phyloP scores from a whole-genome alignment of 2,113 vertebrate species.

The Antechinus flavipes region DNA sequence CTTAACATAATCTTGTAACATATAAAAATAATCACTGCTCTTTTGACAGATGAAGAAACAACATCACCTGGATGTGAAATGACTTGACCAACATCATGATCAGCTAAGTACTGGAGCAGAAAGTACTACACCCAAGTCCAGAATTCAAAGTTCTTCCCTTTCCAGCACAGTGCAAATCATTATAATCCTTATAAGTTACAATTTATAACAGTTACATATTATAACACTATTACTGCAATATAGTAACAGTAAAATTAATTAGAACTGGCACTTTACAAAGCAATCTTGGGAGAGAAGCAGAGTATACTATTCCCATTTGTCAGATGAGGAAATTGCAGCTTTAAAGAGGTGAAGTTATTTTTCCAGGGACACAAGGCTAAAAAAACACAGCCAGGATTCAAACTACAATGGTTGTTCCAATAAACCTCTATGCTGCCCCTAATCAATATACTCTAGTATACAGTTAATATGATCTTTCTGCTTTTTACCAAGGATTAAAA shows the following conservation, averaged over 20 bases:
- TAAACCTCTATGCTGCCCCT: conserved; percentile 45
- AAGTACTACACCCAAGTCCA: neutral
- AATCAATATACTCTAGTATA: conserved; percentile 58
- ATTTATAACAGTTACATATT: neutral
- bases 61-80: neutral
- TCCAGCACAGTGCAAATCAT: neutral
- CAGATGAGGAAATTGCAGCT: neutral
- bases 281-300: neutral
- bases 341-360: neutral
- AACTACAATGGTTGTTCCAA: conserved; percentile 15
- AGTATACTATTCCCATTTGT: neutral
- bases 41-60: neutral
- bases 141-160: neutral
- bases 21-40: neutral
- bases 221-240: neutral
- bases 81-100: neutral
- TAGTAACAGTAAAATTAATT: neutral
- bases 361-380: conserved; percentile 34
- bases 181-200: neutral
- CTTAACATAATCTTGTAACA: neutral
- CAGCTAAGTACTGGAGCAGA: neutral
- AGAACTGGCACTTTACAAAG: neutral
- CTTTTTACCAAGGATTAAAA: conserved; percentile 27
- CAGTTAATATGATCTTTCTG: conserved; percentile 43
- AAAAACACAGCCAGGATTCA: conserved; percentile 27